Evolutionary conservation across 2,888 invertebrate species (phyloP).

Genomic region (Campoletis raptor): DNA sequence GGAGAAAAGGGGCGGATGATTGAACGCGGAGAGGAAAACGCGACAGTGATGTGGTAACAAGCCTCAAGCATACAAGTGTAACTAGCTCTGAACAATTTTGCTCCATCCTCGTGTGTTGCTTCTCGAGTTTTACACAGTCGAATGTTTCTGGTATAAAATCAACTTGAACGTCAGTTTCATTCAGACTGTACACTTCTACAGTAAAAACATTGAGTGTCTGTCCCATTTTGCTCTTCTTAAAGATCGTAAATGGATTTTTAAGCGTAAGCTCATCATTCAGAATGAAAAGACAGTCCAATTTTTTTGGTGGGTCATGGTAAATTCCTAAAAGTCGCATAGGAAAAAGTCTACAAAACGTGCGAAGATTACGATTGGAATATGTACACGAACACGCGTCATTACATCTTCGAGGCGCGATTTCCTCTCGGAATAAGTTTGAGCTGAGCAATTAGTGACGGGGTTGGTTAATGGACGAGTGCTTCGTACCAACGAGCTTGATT

Average conservation of each 20-base stretch:
- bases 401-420: slow-evolving; percentile 1
- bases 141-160: slow-evolving; percentile 7
- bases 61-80: slow-evolving; percentile 17
- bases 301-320: background rate
- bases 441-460: slow-evolving; percentile 59
- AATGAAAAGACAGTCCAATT: background rate
- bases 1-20: slow-evolving; percentile 45
- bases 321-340: background rate
- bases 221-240: background rate
- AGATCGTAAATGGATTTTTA: background rate
- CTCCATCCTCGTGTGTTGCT: slow-evolving; percentile 21
- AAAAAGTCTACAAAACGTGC: background rate
- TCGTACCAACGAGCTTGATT: slow-evolving; percentile 55
- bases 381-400: slow-evolving; percentile 23
- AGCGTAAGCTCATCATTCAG: background rate
- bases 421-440: slow-evolving; percentile 28
- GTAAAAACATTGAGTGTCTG: background rate
- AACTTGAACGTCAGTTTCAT: slow-evolving; percentile 6
- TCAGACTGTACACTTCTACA: background rate
- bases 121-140: slow-evolving; percentile 19
- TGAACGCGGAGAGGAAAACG: slow-evolving; percentile 42
- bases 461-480: slow-evolving; percentile 42
- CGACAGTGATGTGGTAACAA: slow-evolving; percentile 38
- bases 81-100: slow-evolving; percentile 30
- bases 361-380: slow-evolving; percentile 18